Evolutionary conservation across 2,113 vertebrate genomes (phyloP).

Genomic region (Oenanthe melanoleuca): DNA sequence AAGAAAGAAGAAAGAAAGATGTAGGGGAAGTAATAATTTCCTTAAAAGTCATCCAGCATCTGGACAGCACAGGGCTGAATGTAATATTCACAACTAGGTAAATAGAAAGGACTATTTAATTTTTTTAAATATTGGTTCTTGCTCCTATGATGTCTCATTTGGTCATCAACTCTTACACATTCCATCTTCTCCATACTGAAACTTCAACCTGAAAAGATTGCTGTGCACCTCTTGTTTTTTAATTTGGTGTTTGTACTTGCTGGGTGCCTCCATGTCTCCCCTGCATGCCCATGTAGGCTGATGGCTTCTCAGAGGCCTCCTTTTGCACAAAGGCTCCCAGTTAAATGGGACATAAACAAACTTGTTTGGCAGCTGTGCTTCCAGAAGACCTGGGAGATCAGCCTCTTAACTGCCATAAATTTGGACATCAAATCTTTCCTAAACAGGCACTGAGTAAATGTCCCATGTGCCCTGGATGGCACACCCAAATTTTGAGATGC

Average conservation of each 20-base stretch:
- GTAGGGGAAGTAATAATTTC: rapidly evolving
- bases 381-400: background rate
- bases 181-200: background rate
- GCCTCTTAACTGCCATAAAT: background rate
- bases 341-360: rapidly evolving
- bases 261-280: background rate
- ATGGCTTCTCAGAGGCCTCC: background rate
- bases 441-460: background rate
- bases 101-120: background rate
- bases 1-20: background rate
- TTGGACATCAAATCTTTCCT: background rate
- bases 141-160: background rate
- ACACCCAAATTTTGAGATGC: background rate
- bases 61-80: background rate
- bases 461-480: background rate
- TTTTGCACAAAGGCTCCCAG: background rate
- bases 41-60: background rate
- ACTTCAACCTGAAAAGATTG: background rate
- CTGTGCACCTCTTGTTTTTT: background rate
- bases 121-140: background rate
- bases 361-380: background rate
- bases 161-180: background rate
- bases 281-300: background rate
- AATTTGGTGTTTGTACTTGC: background rate
- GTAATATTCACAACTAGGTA: background rate